Conservation (phyloP, 2,113 vertebrate genomes). For the Pterophyllum scalare region DNA sequence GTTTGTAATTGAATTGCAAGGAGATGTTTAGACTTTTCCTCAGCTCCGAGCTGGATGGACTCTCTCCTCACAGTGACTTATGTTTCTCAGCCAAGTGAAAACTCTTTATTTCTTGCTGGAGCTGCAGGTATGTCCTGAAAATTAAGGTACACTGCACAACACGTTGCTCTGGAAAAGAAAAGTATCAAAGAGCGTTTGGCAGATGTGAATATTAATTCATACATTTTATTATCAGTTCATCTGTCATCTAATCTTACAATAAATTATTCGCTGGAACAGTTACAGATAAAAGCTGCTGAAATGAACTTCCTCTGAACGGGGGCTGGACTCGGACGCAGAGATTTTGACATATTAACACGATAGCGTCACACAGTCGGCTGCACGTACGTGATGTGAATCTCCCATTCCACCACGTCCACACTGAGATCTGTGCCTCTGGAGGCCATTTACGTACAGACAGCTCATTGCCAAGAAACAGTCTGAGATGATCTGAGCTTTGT, state of each 20-base stretch:
- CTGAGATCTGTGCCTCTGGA: not conserved
- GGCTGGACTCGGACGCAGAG: not conserved
- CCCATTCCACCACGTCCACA: too few relatives aligned
- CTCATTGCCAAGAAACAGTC: not conserved
- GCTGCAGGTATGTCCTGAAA: not conserved
- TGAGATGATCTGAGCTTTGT: not conserved
- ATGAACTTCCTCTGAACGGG: not conserved
- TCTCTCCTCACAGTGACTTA: not conserved
- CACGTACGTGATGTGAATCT: not conserved
- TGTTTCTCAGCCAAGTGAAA: slow-evolving; percentile 6
- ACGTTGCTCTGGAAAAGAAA: too few relatives aligned
- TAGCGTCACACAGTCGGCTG: not conserved
- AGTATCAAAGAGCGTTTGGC: not conserved
- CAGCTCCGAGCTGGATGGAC: not conserved
- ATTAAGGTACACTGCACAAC: not conserved
- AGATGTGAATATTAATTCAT: not conserved
- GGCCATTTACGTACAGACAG: not conserved
- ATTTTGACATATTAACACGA: not conserved
- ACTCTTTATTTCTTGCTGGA: not conserved
- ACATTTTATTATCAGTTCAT: not conserved
- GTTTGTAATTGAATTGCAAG: slow-evolving; percentile 36
- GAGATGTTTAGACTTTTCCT: not conserved
- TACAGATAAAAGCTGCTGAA: not conserved
- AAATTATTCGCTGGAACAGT: not conserved
- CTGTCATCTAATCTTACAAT: not conserved